phyloP scores from a whole-genome alignment of 2,888 invertebrate species.

The Athalia cordata region DNA sequence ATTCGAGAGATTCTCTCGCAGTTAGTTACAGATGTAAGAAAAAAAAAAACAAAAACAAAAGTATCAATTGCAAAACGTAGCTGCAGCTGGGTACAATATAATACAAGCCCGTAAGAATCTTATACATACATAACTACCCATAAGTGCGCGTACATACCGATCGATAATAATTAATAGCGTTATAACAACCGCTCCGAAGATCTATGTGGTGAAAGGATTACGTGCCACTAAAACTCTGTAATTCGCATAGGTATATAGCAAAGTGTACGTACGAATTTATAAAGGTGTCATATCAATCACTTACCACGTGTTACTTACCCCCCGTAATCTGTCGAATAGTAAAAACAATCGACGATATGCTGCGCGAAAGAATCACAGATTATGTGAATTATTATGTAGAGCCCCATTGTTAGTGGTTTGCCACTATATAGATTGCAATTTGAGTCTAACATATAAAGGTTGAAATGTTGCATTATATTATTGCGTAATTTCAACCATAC shows the following conservation, averaged over 20 bases:
- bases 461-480: constrained; percentile 8
- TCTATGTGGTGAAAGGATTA: constrained; percentile 16
- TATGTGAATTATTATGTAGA: not conserved
- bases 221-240: constrained; percentile 1
- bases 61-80: constrained; percentile 34
- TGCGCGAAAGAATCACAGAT: constrained; percentile 8
- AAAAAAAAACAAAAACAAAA: not conserved
- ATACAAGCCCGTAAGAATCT: too few species aligned
- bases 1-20: constrained; percentile 23
- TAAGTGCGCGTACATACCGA: constrained; percentile 7
- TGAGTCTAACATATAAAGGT: constrained; percentile 18
- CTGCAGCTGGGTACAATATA: too few species aligned
- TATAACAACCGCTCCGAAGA: constrained; percentile 1
- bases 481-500: constrained; percentile 12
- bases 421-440: not conserved
- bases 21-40: not conserved
- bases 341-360: not conserved
- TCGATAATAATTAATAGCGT: constrained; percentile 40
- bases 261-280: too few species aligned
- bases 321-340: not conserved
- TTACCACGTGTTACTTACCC: not conserved
- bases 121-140: not conserved
- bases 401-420: not conserved
- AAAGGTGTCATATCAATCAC: too few species aligned
- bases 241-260: not conserved